Base-by-base conservation (phyloP, 2,888 invertebrate species). In the Amaurobius ferox region DNA sequence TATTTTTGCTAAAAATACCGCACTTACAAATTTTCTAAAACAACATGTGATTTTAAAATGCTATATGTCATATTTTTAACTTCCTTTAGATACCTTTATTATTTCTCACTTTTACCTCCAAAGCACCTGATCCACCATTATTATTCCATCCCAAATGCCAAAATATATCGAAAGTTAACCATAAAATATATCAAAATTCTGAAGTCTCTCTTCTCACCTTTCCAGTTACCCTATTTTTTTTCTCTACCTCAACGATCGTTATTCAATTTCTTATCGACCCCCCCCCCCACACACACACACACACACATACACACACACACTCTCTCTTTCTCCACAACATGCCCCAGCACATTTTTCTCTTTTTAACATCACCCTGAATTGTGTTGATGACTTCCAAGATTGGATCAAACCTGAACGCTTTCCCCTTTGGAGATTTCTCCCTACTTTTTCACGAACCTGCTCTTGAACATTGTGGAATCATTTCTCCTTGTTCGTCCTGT, bases 181-280 rank as follows among this genome's bases (percentile, higher is more conserved):
- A n/a, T n/a, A n/a, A n/a, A n/a, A n/a, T n/a, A n/a, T n/a, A n/a
- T n/a, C n/a, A n/a, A n/a, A n/a, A n/a, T n/a, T n/a, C n/a, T n/a
- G n/a, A n/a, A n/a, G n/a, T n/a, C n/a, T n/a, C n/a, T n/a, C n/a
- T n/a, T n/a, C n/a, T n/a, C n/a, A 9, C n/a, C 39, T 29, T 66
- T 62, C 19, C 48, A 13, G 16, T 28, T 16, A 26, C 23, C 35
- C 35, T 71, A 55, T 26, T 72, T 29, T 61, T 61, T 66, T 48
- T 19, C 48, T 35, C 68, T 26, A 26, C 48, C 32, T n/a, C 48
- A 55, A 70, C 30, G 83, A 77, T 77, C 83, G 83, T 83, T 83
- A 83, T 83, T 83, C 83, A 83, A 83, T 83, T 83, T 83, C 66
- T 71, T 44, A 76, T 76, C 76, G 67, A 76, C 73, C 48, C 39